Evolutionary conservation across 2,888 invertebrate genomes (phyloP).

Genomic region (Nemotelus pantherinus): DNA sequence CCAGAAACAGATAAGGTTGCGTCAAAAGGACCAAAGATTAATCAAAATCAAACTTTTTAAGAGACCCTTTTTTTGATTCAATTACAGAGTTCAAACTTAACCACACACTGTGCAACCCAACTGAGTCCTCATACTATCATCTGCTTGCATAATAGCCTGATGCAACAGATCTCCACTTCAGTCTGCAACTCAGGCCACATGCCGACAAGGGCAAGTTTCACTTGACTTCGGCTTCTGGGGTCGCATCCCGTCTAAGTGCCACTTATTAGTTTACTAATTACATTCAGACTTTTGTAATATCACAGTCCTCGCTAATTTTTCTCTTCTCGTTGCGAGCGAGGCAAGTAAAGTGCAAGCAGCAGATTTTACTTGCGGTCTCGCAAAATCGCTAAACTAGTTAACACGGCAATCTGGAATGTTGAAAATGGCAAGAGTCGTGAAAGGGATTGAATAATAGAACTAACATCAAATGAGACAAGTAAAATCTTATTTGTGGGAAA

Average conservation of each 20-base stretch:
- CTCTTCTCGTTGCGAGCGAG: not conserved
- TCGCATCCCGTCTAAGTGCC: conserved; percentile 19
- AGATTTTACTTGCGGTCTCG: not conserved
- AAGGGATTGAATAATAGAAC: not conserved
- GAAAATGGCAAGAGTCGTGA: not conserved
- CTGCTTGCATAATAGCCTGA: too few species aligned
- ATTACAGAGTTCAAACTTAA: too few species aligned
- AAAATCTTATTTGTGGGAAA: conserved; percentile 16
- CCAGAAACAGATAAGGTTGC: too few species aligned
- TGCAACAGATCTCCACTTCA: too few species aligned
- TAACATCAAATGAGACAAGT: not conserved
- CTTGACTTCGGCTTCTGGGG: not conserved
- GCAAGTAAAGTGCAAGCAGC: too few species aligned
- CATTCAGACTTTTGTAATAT: conserved; percentile 9
- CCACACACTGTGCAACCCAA: too few species aligned
- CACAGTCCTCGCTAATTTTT: not conserved
- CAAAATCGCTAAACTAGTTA: conserved; percentile 2
- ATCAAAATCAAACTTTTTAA: too few species aligned
- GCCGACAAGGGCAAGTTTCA: too few species aligned
- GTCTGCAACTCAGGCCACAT: too few species aligned
- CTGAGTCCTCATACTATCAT: too few species aligned
- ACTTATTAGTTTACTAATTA: conserved; percentile 30
- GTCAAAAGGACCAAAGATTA: too few species aligned
- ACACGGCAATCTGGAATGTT: not conserved
- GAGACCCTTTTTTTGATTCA: too few species aligned